Base-by-base conservation (phyloP, 2,113 vertebrate genomes). In the Notothenia rossii region DNA sequence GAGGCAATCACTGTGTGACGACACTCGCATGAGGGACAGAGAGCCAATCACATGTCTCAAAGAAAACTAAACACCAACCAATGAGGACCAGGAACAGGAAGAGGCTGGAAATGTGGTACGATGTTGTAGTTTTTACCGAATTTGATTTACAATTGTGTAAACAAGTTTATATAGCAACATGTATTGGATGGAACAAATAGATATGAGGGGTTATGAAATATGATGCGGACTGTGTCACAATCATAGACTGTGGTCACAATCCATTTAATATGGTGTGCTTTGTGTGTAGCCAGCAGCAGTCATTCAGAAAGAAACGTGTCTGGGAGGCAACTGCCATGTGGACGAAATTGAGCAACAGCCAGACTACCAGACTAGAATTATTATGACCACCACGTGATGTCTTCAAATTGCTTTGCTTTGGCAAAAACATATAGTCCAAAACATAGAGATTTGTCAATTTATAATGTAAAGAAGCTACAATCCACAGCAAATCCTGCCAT, bases 11-110 rank as follows among this genome's bases (percentile, higher is more conserved):
- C 5, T 8, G 10, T 12, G 75, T 92, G 89, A 94, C 92, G 90
- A 49, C 18, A 3, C 87, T 94, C 94, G 94, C 94, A 91, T 87
- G 94, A 96, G 91, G 54, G 8, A 0, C 15, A 2, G 3, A 0
- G 0, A 40, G 22, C 94, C 94, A 95, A 95, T 95, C 86, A 86
- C 18, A 89, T 25, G 9, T 10, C 72, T 3, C 10, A 1, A 13
- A 2, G n/a, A 1, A 12, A 48, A 64, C n/a, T 55, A 5, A 7
- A 20, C n/a, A 40, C 82, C 88, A 88, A 90, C 87, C 0, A 60
- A 12, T 3, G 50, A 65, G 49, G 15, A 86, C 0, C 59, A 84
- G 79, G 68, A 88, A 80, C 14, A 63, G 61, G 63, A 65, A 72
- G 29, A 9, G 4, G 18, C 4, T 20, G 12, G 2, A 17, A 25